phyloP scores from a whole-genome alignment of 2,888 invertebrate species.

The Diploptera punctata region DNA sequence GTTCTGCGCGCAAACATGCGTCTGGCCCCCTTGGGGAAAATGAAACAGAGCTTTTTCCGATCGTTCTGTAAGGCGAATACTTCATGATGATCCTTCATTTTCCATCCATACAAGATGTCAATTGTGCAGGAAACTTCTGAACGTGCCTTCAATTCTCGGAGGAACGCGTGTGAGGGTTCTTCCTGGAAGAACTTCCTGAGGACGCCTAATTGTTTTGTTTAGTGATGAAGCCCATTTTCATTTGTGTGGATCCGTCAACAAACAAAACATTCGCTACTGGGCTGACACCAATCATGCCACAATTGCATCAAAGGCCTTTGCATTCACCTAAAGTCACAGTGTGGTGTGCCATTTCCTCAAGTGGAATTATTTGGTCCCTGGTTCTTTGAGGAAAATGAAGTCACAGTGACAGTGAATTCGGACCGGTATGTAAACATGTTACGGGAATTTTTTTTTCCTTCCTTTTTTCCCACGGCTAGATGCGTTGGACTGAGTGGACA shows the following conservation, averaged over 20 bases:
- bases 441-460: constrained; percentile 22
- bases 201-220: constrained; percentile 37
- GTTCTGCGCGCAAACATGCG: constrained; percentile 47
- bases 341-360: constrained; percentile 44
- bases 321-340: constrained; percentile 44
- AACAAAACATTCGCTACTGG: constrained; percentile 16
- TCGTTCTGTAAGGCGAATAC: constrained; percentile 46
- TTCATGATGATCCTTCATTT: constrained; percentile 47
- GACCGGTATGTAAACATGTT: constrained; percentile 46
- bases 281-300: constrained; percentile 12
- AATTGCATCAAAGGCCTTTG: constrained; percentile 23
- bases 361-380: constrained; percentile 20
- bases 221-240: constrained; percentile 30
- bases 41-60: no score
- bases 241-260: constrained; percentile 2
- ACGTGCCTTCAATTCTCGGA: constrained; percentile 42
- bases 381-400: constrained; percentile 48
- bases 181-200: constrained; percentile 42
- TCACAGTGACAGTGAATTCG: constrained; percentile 48
- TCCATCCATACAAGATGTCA: constrained; percentile 48
- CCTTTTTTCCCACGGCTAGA: constrained; percentile 14
- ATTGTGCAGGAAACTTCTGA: constrained; percentile 47
- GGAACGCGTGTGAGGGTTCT: constrained; percentile 42
- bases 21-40: constrained; percentile 47
- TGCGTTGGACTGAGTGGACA: constrained; percentile 27